Evolutionary conservation across 1,140 invertebrate species (phyloP).

Genomic region (Atta colombica): DNA sequence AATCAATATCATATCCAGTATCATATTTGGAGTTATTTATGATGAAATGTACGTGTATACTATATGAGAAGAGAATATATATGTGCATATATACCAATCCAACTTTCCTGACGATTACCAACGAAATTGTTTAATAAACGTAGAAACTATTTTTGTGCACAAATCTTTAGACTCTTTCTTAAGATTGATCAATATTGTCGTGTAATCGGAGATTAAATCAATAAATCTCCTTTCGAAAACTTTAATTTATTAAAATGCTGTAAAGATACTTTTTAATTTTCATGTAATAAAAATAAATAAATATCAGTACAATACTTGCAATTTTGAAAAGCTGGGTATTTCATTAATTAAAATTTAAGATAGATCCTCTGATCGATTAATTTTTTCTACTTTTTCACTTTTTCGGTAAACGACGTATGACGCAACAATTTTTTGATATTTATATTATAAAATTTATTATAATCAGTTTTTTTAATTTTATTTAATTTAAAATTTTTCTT

Average conservation of each 20-base stretch:
- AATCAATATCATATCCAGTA: slow-evolving; percentile 46
- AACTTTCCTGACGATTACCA: not conserved
- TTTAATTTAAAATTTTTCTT: not conserved
- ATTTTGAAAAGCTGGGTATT: not conserved
- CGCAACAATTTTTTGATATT: not conserved
- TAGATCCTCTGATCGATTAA: not conserved
- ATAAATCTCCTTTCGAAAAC: not conserved
- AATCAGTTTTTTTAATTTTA: not conserved
- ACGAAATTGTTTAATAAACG: not conserved
- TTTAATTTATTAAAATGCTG: not conserved
- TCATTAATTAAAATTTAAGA: not conserved
- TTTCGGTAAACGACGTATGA: no score
- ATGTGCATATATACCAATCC: not conserved
- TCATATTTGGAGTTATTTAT: slow-evolving; percentile 16
- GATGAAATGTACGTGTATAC: not conserved
- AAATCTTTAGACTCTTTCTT: not conserved
- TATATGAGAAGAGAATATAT: no score
- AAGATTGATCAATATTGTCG: not conserved
- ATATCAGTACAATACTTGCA: not conserved
- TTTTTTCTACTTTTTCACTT: not conserved
- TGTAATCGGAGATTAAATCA: not conserved
- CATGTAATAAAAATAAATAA: not conserved
- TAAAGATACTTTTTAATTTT: not conserved
- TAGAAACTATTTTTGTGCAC: not conserved
- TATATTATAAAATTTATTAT: no score